phyloP scores from a whole-genome alignment of 1,140 invertebrate genomes.

The Andricus grossulariae region DNA sequence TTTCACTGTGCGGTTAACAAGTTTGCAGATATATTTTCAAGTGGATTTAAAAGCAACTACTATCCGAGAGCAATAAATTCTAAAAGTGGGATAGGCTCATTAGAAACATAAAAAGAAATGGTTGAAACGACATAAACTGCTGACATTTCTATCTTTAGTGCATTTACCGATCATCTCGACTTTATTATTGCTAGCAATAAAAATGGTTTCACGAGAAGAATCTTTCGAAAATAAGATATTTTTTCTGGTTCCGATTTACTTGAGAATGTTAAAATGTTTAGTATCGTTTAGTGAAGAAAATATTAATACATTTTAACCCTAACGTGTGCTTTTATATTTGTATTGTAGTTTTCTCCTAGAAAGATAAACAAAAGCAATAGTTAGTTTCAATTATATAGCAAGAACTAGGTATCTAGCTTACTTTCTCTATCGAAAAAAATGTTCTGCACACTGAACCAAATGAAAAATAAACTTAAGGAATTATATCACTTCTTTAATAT shows the following conservation, averaged over 20 bases:
- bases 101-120: constrained; percentile 56
- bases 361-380: constrained; percentile 5
- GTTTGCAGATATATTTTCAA: background rate
- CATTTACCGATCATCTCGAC: constrained; percentile 57
- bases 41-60: background rate
- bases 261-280: too few species aligned
- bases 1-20: background rate
- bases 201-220: constrained; percentile 35
- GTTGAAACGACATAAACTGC: constrained; percentile 60
- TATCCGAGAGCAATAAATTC: background rate
- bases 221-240: background rate
- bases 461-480: too few species aligned
- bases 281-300: too few species aligned
- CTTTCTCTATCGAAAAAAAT: background rate
- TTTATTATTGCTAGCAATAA: constrained; percentile 38
- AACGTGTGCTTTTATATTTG: background rate
- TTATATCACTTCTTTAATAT: too few species aligned
- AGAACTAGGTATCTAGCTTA: constrained; percentile 4
- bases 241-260: background rate
- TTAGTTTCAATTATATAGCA: background rate
- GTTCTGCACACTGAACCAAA: background rate
- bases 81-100: constrained; percentile 37
- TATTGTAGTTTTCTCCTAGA: background rate
- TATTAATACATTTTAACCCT: background rate
- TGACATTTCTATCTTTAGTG: constrained; percentile 59